These are phyloP conservation scores for Neoascia interrupta DNA, from an alignment of 2,888 invertebrate species.

Conservation along the genomic window DNA sequence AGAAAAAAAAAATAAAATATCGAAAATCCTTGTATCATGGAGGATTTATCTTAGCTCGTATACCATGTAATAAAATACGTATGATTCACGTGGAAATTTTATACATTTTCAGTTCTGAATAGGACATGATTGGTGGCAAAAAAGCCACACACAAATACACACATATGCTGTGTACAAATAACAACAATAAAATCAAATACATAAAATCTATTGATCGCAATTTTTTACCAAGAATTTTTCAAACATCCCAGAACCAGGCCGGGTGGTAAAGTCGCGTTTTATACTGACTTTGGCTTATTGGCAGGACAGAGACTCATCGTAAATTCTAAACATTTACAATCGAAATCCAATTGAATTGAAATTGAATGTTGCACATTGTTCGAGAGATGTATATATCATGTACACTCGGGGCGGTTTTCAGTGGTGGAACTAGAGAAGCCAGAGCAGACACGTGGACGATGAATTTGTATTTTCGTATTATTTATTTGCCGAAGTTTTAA, in stretches of 20 bases:
- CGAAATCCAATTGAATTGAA: slow-evolving; percentile 50
- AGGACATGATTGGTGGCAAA: slow-evolving; percentile 19
- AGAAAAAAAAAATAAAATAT: not conserved
- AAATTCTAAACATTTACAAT: slow-evolving; percentile 46
- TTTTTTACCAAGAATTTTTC: not conserved
- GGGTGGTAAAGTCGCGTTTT: not conserved
- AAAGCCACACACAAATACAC: not conserved
- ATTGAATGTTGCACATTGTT: slow-evolving; percentile 36
- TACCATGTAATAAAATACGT: slow-evolving; percentile 34
- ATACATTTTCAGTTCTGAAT: slow-evolving; percentile 29
- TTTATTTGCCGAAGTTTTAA: no score
- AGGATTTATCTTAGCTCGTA: slow-evolving; percentile 20
- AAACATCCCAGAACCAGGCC: not conserved
- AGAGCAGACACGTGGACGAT: not conserved
- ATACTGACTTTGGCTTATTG: not conserved
- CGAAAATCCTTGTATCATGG: slow-evolving; percentile 18
- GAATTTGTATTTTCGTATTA: not conserved
- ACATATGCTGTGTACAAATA: not conserved
- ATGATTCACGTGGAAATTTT: slow-evolving; percentile 2
- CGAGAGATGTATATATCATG: no score
- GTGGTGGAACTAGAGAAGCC: no score
- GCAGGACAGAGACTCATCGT: slow-evolving; percentile 14
- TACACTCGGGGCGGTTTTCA: no score
- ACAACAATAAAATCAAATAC: slow-evolving; percentile 30
- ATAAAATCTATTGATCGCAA: slow-evolving; percentile 16